These are phyloP conservation scores for Acleris holmiana DNA, from an alignment of 2,888 invertebrate genomes.

Conservation along the genomic window DNA sequence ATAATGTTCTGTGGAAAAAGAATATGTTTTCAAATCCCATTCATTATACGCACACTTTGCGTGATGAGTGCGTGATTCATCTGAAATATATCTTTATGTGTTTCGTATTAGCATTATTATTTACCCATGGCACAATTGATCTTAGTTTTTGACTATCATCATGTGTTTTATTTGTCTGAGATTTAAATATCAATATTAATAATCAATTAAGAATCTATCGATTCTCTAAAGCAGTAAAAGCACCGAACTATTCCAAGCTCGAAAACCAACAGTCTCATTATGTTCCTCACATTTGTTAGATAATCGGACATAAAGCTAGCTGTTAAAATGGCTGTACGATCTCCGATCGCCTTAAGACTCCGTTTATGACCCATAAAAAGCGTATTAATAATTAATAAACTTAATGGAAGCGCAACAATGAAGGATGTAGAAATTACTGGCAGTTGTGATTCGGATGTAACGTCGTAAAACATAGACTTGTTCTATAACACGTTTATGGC, in stretches of 20 bases:
- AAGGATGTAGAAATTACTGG: constrained; percentile 52
- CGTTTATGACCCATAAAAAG: constrained; percentile 56
- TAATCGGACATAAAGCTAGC: constrained; percentile 53
- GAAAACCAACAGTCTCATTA: constrained; percentile 46
- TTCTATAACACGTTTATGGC: constrained; percentile 57
- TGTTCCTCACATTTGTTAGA: constrained; percentile 49
- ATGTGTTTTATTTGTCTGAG: not conserved
- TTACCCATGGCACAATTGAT: too few relatives aligned
- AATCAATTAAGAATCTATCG: constrained; percentile 11
- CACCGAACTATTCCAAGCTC: constrained; percentile 36
- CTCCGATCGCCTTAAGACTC: constrained; percentile 44
- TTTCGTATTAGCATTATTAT: too few relatives aligned
- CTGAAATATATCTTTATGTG: too few relatives aligned
- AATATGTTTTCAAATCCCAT: too few relatives aligned
- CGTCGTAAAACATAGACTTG: constrained; percentile 57
- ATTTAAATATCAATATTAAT: not conserved
- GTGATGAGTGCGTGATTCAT: too few relatives aligned
- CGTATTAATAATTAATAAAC: constrained; percentile 58
- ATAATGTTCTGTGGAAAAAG: too few relatives aligned
- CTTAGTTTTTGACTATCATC: too few relatives aligned
- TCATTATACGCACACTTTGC: too few relatives aligned
- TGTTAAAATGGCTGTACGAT: constrained; percentile 47
- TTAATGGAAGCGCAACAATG: constrained; percentile 56
- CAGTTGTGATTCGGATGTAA: constrained; percentile 47
- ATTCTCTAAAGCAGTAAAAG: constrained; percentile 21